Evolutionary conservation across 2,797 vertebrate species (phyloP).

Genomic region (Malurus leucopterus): DNA sequence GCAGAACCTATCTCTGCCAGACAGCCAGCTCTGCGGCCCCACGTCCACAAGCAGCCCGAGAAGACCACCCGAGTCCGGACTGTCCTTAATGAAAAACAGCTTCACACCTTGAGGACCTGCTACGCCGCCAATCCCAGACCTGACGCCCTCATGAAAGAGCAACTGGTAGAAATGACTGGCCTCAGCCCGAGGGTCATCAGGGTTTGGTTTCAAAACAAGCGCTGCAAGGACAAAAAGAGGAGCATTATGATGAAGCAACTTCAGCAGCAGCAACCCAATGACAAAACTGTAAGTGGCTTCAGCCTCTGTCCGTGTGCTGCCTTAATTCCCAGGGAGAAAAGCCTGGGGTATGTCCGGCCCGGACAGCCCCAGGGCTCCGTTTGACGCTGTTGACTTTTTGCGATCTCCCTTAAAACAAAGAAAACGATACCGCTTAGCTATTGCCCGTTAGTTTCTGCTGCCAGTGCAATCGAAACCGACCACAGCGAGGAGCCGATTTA

Average conservation of each 20-base stretch:
- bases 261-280: slow-evolving; percentile 90
- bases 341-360: not conserved
- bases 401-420: not conserved
- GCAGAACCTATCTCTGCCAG: slow-evolving; percentile 91
- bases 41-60: slow-evolving; percentile 92
- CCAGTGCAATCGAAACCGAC: not conserved
- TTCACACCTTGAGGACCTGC: slow-evolving; percentile 92
- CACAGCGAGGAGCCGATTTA: not conserved
- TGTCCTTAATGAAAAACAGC: slow-evolving; percentile 92
- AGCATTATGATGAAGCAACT: slow-evolving; percentile 93
- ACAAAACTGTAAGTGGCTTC: slow-evolving; percentile 86
- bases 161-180: slow-evolving; percentile 92
- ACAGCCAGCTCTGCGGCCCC: slow-evolving; percentile 87
- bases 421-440: not conserved
- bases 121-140: slow-evolving; percentile 93
- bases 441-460: not conserved
- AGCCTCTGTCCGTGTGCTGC: not conserved
- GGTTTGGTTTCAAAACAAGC: slow-evolving; percentile 95
- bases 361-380: not conserved
- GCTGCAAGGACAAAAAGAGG: slow-evolving; percentile 93
- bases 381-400: not conserved
- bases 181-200: slow-evolving; percentile 91
- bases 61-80: slow-evolving; percentile 92
- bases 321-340: not conserved
- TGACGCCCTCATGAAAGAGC: slow-evolving; percentile 93